These are phyloP conservation scores for Axinella damicornis DNA, from an alignment of 37 sponge, comb jelly and placozoan species.

Conservation along the genomic window DNA sequence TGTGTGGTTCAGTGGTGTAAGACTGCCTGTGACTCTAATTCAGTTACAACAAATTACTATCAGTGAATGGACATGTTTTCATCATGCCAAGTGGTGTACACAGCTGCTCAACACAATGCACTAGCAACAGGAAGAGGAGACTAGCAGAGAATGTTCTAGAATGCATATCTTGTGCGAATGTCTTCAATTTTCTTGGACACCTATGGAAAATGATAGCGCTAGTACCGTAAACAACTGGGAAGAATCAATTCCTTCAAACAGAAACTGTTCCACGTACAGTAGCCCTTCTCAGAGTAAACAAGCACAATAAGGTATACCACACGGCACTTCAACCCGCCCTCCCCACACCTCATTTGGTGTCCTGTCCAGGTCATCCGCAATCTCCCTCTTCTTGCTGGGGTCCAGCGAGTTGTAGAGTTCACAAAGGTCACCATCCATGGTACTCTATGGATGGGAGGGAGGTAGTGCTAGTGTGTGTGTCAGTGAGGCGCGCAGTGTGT, in stretches of 20 bases:
- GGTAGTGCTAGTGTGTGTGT: too few species aligned
- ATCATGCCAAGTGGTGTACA: too few species aligned
- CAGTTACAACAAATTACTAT: too few species aligned
- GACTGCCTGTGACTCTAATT: too few species aligned
- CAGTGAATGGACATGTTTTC: too few species aligned
- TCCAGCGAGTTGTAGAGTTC: constrained; percentile 97
- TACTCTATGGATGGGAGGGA: constrained; percentile 55
- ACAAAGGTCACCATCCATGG: constrained; percentile 97
- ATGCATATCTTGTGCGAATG: constrained; percentile 94
- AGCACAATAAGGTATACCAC: neutral
- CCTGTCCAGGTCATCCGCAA: constrained; percentile 94
- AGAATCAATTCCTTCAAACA: too few species aligned
- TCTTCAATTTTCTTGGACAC: constrained; percentile 99
- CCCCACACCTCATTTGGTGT: constrained; percentile 88
- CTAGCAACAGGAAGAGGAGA: neutral
- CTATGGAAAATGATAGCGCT: constrained; percentile 38
- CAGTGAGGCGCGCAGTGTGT: too few species aligned
- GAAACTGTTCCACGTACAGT: too few species aligned
- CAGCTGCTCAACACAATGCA: too few species aligned
- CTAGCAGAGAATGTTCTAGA: constrained; percentile 47
- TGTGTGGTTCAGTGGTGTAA: too few species aligned
- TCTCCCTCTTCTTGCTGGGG: constrained; percentile 75
- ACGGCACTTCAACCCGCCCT: neutral
- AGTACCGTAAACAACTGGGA: too few species aligned
- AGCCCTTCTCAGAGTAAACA: too few species aligned